phyloP scores from a whole-genome alignment of 1,140 invertebrate species.

The Bombus waltoni region DNA sequence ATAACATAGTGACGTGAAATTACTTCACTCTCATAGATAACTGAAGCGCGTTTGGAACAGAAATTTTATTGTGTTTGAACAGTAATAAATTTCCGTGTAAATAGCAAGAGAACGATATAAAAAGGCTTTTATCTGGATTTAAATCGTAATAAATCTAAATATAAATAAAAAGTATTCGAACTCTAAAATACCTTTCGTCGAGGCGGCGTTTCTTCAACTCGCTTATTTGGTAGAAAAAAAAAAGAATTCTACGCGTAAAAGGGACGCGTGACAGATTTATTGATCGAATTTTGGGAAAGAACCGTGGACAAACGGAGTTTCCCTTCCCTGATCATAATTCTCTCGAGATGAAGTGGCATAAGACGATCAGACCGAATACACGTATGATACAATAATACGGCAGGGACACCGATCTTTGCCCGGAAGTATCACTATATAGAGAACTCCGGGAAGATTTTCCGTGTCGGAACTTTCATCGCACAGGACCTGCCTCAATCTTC shows the following conservation, averaged over 20 bases:
- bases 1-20: background rate
- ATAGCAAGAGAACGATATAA: background rate
- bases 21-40: background rate
- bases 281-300: constrained; percentile 2
- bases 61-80: background rate
- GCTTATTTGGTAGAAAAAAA: background rate
- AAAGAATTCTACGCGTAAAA: background rate
- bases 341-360: constrained; percentile 36
- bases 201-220: background rate
- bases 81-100: background rate
- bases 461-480: constrained; percentile 65
- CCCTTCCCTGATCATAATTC: constrained; percentile 4
- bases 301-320: constrained; percentile 8
- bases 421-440: constrained; percentile 33
- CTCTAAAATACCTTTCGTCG: background rate
- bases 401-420: constrained; percentile 22
- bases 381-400: constrained; percentile 24
- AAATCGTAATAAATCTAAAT: constrained; percentile 11
- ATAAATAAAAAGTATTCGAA: background rate
- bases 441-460: constrained; percentile 45
- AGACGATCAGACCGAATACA: constrained; percentile 41
- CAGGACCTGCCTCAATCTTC: constrained; percentile 73
- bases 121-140: constrained; percentile 7
- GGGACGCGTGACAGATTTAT: constrained; percentile 13
- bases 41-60: background rate